phyloP scores from a whole-genome alignment of 2,888 invertebrate genomes.

The Helicoverpa assulta region DNA sequence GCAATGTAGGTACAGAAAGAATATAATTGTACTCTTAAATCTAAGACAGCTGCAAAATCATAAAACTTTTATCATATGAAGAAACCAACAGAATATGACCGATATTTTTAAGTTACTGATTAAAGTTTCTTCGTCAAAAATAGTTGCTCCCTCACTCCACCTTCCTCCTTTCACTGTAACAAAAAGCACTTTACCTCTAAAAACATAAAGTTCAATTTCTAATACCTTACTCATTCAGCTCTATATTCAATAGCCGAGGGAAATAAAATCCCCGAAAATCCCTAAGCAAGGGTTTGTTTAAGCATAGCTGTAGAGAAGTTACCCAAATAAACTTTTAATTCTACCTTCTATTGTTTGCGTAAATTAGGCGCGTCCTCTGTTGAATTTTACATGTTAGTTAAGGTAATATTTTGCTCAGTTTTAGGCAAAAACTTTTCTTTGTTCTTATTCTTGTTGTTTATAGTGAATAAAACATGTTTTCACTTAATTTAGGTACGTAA shows the following conservation, averaged over 20 bases:
- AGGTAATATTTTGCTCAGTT: conserved; percentile 35
- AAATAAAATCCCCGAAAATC: conserved; percentile 12
- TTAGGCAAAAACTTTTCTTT: conserved; percentile 12
- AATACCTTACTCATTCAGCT: background rate
- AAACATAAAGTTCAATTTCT: conserved; percentile 16
- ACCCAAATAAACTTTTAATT: conserved; percentile 42
- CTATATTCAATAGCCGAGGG: conserved; percentile 4
- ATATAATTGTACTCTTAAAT: too few relatives aligned
- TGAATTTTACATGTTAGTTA: conserved; percentile 48
- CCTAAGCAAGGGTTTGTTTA: conserved; percentile 1
- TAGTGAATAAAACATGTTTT: conserved; percentile 11
- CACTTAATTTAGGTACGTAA: background rate
- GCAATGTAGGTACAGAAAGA: too few relatives aligned
- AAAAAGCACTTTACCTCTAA: conserved; percentile 13
- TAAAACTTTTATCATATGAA: too few relatives aligned
- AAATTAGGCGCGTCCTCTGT: conserved; percentile 36
- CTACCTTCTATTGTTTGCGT: conserved; percentile 41
- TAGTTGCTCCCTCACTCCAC: too few relatives aligned
- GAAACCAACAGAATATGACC: too few relatives aligned
- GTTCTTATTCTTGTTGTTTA: conserved; percentile 16
- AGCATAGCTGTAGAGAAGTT: conserved; percentile 9
- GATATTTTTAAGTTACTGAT: too few relatives aligned
- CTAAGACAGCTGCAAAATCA: too few relatives aligned
- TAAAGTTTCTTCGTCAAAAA: too few relatives aligned
- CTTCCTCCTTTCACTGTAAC: too few relatives aligned